Evolutionary conservation across 2,113 vertebrate genomes (phyloP).

Genomic region (Larimichthys polyactis): DNA sequence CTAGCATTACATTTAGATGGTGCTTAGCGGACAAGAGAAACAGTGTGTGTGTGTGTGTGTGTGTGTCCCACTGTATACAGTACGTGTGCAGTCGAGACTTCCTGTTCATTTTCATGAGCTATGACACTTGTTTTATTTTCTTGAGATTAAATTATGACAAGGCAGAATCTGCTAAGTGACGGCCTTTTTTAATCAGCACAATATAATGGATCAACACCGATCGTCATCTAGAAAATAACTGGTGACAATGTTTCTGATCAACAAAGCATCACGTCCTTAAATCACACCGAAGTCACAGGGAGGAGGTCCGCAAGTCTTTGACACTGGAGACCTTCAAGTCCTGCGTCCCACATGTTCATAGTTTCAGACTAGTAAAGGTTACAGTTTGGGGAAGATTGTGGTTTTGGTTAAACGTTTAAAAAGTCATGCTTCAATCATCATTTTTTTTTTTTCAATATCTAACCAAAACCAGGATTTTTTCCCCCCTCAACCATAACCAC

Average conservation of each 20-base stretch:
- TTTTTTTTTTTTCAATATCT: neutral
- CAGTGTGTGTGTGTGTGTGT: neutral
- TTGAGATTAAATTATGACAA: neutral
- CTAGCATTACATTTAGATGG: conserved; percentile 42
- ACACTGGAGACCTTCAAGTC: neutral
- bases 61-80: neutral
- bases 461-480: neutral
- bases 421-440: neutral
- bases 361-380: neutral
- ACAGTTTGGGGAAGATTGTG: neutral
- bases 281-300: neutral
- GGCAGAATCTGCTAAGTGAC: neutral
- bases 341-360: conserved; percentile 1
- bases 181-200: neutral
- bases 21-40: conserved; percentile 28
- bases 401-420: conserved; percentile 17
- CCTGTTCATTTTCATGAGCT: neutral
- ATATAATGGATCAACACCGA: neutral
- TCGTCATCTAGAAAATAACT: neutral
- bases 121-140: neutral
- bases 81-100: neutral
- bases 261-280: neutral
- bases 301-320: neutral
- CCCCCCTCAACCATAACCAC: neutral
- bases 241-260: neutral